phyloP scores from a whole-genome alignment of 2,888 invertebrate genomes.

The Schrankia costaestrigalis region DNA sequence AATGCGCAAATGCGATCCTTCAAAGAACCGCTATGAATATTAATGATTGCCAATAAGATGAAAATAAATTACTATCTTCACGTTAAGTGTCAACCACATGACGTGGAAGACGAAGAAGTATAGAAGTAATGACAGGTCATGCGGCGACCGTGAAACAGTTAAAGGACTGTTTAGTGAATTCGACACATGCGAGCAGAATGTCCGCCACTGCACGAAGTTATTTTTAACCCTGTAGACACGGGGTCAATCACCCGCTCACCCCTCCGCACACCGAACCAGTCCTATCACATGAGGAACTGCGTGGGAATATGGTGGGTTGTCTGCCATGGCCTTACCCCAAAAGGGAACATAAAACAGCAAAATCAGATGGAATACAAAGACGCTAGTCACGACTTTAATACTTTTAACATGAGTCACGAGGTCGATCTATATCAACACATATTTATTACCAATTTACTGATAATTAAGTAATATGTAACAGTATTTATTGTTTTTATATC shows the following conservation, averaged over 20 bases:
- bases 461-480: too few relatives aligned
- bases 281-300: slow-evolving; percentile 75
- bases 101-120: too few relatives aligned
- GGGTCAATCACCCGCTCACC: slow-evolving; percentile 77
- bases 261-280: slow-evolving; percentile 72
- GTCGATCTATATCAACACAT: too few relatives aligned
- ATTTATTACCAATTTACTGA: too few relatives aligned
- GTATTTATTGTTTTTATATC: too few relatives aligned
- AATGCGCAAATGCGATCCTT: too few relatives aligned
- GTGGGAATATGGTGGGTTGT: slow-evolving; percentile 70
- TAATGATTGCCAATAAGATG: slow-evolving; percentile 6
- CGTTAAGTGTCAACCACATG: too few relatives aligned
- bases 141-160: slow-evolving; percentile 78
- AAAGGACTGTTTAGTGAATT: slow-evolving; percentile 77
- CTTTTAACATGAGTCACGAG: slow-evolving; percentile 20
- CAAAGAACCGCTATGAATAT: slow-evolving; percentile 1
- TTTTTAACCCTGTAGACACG: slow-evolving; percentile 76
- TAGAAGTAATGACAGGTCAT: slow-evolving; percentile 71
- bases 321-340: slow-evolving; percentile 49
- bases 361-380: slow-evolving; percentile 26
- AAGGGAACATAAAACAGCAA: slow-evolving; percentile 40
- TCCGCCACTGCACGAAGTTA: slow-evolving; percentile 71
- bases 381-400: slow-evolving; percentile 10
- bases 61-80: slow-evolving; percentile 5
- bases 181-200: slow-evolving; percentile 79